Conservation (phyloP, 2,888 invertebrate species). For the Drosophila tanythrix region DNA sequence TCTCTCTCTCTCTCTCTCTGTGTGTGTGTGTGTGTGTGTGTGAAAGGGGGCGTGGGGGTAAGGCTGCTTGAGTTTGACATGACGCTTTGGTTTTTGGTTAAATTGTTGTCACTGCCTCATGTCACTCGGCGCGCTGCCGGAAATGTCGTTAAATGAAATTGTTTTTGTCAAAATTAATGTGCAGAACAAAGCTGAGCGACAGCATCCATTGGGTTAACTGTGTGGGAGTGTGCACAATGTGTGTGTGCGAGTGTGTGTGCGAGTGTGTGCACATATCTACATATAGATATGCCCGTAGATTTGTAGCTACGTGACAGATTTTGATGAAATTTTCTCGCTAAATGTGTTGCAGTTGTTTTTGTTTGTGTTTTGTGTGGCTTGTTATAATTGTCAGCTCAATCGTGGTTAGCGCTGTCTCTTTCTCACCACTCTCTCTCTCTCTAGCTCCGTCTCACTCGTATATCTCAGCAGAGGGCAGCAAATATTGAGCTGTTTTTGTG, state of each 20-base stretch:
- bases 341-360: conserved; percentile 48
- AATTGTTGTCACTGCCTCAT: conserved; percentile 25
- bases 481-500: conserved; percentile 37
- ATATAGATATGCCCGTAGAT: conserved; percentile 28
- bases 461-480: neutral
- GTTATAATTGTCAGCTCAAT: conserved; percentile 60
- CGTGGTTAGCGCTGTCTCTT: conserved; percentile 4
- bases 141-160: conserved; percentile 75
- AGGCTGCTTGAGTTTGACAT: conserved; percentile 2
- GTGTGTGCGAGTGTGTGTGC: neutral
- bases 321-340: conserved; percentile 66
- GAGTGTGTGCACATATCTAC: conserved; percentile 10
- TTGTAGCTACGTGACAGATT: conserved; percentile 66
- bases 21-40: conserved; percentile 13
- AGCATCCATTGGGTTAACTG: conserved; percentile 57
- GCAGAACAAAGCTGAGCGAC: conserved; percentile 50
- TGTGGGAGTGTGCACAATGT: conserved; percentile 41
- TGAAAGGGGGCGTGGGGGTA: neutral
- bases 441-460: neutral
- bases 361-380: conserved; percentile 30
- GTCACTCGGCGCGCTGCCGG: conserved; percentile 54
- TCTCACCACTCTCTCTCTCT: neutral
- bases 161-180: conserved; percentile 76
- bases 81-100: conserved; percentile 32
- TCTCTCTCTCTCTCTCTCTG: neutral